A percentile compares a stretch with the other conserved stretches of the same genome.
These are phyloP conservation scores for Vanacampus margaritifer DNA, from an alignment of 2,113 vertebrate species.

Conservation along the genomic window DNA sequence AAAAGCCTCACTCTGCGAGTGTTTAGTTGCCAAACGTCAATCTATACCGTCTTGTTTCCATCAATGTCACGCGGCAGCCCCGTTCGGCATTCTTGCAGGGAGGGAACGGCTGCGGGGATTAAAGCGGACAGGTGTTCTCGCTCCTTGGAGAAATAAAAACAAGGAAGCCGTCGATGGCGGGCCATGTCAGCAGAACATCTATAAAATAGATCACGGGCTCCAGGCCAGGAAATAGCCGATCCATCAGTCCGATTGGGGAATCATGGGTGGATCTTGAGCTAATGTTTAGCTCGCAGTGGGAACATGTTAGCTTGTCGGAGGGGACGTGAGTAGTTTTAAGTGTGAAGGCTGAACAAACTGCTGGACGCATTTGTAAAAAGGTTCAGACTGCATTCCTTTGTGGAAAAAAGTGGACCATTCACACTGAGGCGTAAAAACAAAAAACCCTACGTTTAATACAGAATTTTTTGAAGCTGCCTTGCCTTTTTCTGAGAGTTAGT, in stretches of 20 bases:
- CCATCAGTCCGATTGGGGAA: constrained; percentile 43
- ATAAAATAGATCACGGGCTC: constrained; percentile 74
- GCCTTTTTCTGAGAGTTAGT: not conserved
- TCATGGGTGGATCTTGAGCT: constrained; percentile 52
- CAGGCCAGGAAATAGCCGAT: constrained; percentile 56
- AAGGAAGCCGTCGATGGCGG: constrained; percentile 66
- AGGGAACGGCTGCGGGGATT: constrained; percentile 62
- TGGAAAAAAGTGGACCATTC: not conserved
- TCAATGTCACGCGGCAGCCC: constrained; percentile 65
- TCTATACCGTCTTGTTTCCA: constrained; percentile 67
- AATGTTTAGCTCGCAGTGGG: constrained; percentile 42
- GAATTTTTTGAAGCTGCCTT: too few relatives aligned
- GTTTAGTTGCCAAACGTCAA: constrained; percentile 52
- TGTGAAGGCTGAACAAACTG: not conserved
- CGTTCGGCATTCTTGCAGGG: constrained; percentile 61
- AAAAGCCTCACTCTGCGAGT: constrained; percentile 16
- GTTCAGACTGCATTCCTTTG: not conserved
- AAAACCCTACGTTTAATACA: too few relatives aligned
- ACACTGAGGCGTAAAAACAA: too few relatives aligned
- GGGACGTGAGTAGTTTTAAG: constrained; percentile 6
- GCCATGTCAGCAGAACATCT: constrained; percentile 71
- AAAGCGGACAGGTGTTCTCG: constrained; percentile 72
- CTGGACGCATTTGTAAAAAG: not conserved
- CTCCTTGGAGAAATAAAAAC: constrained; percentile 72
- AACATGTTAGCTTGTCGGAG: constrained; percentile 32